These are phyloP conservation scores for Micrasema longulum DNA, from an alignment of 1,140 invertebrate species.

Conservation along the genomic window DNA sequence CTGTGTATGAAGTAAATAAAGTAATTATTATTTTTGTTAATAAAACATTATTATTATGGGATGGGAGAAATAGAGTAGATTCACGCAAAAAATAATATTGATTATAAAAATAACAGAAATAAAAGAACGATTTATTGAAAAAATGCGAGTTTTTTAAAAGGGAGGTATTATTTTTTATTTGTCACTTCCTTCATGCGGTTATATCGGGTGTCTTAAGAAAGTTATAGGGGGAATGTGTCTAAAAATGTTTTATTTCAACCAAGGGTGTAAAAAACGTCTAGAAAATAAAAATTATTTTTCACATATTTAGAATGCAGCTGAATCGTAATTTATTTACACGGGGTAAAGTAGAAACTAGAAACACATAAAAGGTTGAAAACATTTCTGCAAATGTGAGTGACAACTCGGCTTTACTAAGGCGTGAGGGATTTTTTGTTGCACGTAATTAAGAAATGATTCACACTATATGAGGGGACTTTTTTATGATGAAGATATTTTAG, in stretches of 20 bases:
- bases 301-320: background rate
- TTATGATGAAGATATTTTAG: conserved; percentile 14
- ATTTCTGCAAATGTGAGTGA: conserved; percentile 22
- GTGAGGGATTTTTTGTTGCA: conserved; percentile 26
- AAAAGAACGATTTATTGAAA: background rate
- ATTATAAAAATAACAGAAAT: no score
- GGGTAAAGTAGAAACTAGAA: conserved; percentile 3
- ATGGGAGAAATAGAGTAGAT: no score
- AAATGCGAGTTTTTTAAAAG: no score
- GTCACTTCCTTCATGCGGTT: background rate
- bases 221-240: conserved; percentile 7
- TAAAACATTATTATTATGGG: no score
- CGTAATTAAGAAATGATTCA: conserved; percentile 33
- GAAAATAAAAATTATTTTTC: conserved; percentile 10
- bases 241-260: conserved; percentile 25
- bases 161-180: conserved; percentile 14
- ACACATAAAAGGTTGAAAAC: background rate
- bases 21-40: no score
- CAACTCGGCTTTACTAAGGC: background rate
- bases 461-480: conserved; percentile 18
- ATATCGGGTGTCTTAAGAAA: background rate
- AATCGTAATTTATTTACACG: conserved; percentile 25
- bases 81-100: no score
- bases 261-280: conserved; percentile 10
- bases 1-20: no score